A percentile compares a stretch with the other conserved stretches of the same genome.
Evolutionary conservation across 2,113 vertebrate genomes (phyloP).

Genomic region (Arothron firmamentum): DNA sequence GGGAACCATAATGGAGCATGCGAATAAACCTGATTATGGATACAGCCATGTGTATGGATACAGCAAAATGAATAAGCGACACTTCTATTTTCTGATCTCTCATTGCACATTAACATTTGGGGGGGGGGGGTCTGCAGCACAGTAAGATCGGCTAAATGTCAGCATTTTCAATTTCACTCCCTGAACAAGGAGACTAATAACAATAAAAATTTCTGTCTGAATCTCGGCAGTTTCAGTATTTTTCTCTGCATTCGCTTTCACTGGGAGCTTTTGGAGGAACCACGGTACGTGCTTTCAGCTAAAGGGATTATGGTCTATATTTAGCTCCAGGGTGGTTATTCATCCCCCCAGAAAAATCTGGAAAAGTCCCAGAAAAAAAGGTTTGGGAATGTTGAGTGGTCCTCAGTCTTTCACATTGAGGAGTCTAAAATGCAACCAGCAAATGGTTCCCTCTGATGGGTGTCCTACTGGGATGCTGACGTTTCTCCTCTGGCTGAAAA

Average conservation of each 20-base stretch:
- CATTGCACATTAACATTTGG: constrained; percentile 22
- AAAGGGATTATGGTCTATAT: background rate
- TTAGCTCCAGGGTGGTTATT: no score
- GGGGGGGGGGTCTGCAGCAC: constrained; percentile 13
- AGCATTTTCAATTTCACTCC: constrained; percentile 19
- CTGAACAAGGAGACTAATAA: background rate
- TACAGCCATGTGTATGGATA: constrained; percentile 37
- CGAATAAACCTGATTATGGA: constrained; percentile 52
- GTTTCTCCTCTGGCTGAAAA: no score
- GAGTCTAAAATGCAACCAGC: no score
- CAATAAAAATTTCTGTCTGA: constrained; percentile 1
- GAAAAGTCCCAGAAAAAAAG: no score
- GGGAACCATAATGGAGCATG: constrained; percentile 54
- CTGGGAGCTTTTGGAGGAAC: no score
- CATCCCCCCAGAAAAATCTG: no score
- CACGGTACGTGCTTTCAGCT: no score
- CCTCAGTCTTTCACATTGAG: no score
- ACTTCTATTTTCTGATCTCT: constrained; percentile 38
- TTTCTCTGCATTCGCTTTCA: no score
- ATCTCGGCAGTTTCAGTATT: background rate
- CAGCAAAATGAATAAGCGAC: constrained; percentile 51
- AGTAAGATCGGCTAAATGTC: constrained; percentile 7
- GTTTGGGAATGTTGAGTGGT: no score
- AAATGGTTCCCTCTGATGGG: no score
- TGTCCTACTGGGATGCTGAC: no score